These are phyloP conservation scores for Numenius arquata DNA, from an alignment of 2,113 vertebrate species.

Conservation along the genomic window DNA sequence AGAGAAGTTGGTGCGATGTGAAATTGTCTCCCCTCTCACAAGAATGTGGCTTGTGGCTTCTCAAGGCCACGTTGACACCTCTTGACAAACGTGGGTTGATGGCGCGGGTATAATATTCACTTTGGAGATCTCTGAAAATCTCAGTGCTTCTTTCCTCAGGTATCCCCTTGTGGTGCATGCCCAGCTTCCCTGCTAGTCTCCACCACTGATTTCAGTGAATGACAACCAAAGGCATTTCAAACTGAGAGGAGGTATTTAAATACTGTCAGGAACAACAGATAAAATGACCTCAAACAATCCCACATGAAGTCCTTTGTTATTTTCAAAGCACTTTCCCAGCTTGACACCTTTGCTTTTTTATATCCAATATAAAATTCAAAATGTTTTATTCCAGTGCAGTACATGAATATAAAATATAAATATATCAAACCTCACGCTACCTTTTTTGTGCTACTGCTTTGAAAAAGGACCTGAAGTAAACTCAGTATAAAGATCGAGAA, in stretches of 20 bases:
- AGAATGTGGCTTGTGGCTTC: background rate
- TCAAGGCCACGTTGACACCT: background rate
- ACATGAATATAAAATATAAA: constrained; percentile 3
- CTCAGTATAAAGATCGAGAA: background rate
- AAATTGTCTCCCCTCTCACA: background rate
- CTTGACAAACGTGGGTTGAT: background rate
- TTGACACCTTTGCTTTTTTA: constrained; percentile 32
- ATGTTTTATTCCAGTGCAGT: constrained; percentile 9
- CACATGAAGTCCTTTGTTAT: constrained; percentile 34
- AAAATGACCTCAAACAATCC: constrained; percentile 39
- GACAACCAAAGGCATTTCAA: background rate
- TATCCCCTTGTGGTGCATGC: background rate
- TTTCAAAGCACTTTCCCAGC: constrained; percentile 33
- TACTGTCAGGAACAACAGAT: constrained; percentile 1
- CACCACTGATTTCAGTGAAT: background rate
- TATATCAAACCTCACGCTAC: background rate
- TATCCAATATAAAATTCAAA: constrained; percentile 45
- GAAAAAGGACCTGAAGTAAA: background rate
- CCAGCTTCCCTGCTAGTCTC: background rate
- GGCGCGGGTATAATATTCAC: background rate
- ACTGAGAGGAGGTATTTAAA: constrained; percentile 10
- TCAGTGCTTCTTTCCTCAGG: background rate
- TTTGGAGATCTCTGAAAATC: background rate
- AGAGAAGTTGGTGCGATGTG: background rate
- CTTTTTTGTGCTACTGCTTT: constrained; percentile 6